Base-by-base conservation (phyloP, 2,797 vertebrate genomes). In the Muscicapa striata region DNA sequence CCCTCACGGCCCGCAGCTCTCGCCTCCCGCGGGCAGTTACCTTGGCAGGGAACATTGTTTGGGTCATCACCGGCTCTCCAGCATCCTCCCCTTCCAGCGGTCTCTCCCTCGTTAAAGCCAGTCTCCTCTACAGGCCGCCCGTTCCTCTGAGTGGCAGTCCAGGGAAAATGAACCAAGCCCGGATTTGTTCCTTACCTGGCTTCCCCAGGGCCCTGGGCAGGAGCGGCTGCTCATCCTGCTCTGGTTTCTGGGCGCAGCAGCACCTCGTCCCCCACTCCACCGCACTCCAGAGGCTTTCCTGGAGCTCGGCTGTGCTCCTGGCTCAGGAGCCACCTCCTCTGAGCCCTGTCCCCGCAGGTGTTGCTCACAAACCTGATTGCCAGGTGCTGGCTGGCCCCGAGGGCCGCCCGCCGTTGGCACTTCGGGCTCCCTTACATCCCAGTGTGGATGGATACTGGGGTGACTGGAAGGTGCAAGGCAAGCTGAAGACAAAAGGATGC, bases 11-110 rank as follows among this genome's bases (percentile, higher is more conserved):
- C 17, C 15, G 15, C 41, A 1, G 20, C 29, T 23, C 59, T 11
- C 49, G 49, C 29, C 3, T 30, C 27, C 7, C 29, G 62, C 11
- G 24, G 23, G 38, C 36, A 21, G 12, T 57, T 17, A 43, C 73
- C 73, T 34, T 5, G 7, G 17, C 38, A 3, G 5, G 1, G 23
- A 32, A 29, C 26, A 1, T 27, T 2, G 20, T 1, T 5, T 9
- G 41, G 58, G 46, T 11, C 41, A n/a, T 3, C 1, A 3, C 18
- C 43, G 23, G 29, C 49, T 54, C 64, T 17, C 22, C 83, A 13
- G 24, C 10, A 2, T 4, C 6, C 12, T 69, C 75, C 40, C 14
- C 13, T 73, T 24, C 34, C 57, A 48, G 76, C 17, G 27, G 30
- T 5, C 76, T 55, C 61, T 38, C n/a, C 58, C 8, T 43, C 3